phyloP scores from a whole-genome alignment of 2,113 vertebrate genomes.

The Rhabdomys dilectus region DNA sequence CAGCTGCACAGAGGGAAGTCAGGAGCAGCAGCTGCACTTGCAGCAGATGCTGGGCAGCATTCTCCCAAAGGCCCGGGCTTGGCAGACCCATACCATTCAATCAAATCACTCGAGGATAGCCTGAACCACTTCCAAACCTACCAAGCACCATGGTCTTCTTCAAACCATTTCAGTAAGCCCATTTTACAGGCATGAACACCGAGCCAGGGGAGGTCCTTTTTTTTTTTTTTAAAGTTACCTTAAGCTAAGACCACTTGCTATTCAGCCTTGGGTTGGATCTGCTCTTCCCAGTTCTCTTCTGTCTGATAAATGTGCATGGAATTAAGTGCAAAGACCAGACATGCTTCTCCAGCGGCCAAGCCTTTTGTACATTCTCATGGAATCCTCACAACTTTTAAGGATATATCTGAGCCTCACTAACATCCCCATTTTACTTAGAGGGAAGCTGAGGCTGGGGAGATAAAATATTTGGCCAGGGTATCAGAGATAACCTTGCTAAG shows the following conservation, averaged over 20 bases:
- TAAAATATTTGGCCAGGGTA: neutral
- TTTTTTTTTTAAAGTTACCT: neutral
- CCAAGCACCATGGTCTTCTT: neutral
- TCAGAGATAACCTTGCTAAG: neutral
- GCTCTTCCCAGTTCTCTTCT: neutral
- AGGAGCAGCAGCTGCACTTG: neutral
- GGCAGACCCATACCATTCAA: neutral
- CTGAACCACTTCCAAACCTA: neutral
- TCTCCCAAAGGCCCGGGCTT: neutral
- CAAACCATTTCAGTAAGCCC: neutral
- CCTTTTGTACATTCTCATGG: neutral
- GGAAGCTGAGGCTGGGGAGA: neutral
- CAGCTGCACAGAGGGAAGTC: neutral
- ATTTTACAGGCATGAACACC: neutral
- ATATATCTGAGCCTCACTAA: neutral
- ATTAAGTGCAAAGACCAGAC: neutral
- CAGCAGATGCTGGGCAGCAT: neutral
- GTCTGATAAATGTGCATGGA: neutral
- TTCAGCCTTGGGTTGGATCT: neutral
- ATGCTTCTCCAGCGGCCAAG: too few species aligned
- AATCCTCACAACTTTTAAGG: neutral
- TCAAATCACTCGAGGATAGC: neutral
- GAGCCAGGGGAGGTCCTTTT: neutral
- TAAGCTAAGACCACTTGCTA: neutral
- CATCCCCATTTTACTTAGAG: slow-evolving; percentile 5